Base-by-base conservation (phyloP, 2,797 vertebrate species). In the Apogon hyalosoma region DNA sequence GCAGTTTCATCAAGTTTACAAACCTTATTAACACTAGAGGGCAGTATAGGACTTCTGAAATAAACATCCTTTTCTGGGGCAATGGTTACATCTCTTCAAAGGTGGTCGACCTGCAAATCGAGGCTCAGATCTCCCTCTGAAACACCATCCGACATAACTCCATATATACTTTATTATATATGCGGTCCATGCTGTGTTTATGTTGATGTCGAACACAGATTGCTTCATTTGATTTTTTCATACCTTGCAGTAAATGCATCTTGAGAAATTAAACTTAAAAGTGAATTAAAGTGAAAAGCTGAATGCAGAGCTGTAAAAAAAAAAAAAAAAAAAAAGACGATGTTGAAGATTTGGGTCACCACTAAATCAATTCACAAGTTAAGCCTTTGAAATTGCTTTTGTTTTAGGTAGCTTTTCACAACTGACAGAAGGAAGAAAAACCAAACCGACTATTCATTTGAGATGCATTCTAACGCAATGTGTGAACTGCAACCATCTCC, bases 161-260 rank as follows among this genome's bases (percentile, higher is more conserved):
- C 63, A 83, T 76, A 84, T 73, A 74, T 83, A 65, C 38, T 24
- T 28, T 6, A 13, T 51, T 59, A 74, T 82, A 75, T 72, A 75
- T 80, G 71, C 73, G 48, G 63, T 83, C 15, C n/a, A 56, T 75
- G 58, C 77, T 86, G 45, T 28, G 24, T 28, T 28, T 28, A 28
- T 65, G 24, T 79, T 39, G 21, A 48, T 60, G 52, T 57, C 9
- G 1, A 46, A 47, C 50, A 21, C 39, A 57, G 15, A 31, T 21
- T 52, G 38, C 12, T 63, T 11, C 43, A 40, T 42, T 38, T 11
- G 11, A 7, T 4, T 21, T 15, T 57, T 55, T 68, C 39, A 67
- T 43, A 64, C 16, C 43, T 21, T 0, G 24, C 16, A 49, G 19
- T 39, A 40, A 66, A 70, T 65, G 73, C 18, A 74, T 77, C 33